Evolutionary conservation across 1,140 invertebrate genomes (phyloP), one percentile per base, ranked within the genome.

Genomic region (Aphelinus certus): DNA sequence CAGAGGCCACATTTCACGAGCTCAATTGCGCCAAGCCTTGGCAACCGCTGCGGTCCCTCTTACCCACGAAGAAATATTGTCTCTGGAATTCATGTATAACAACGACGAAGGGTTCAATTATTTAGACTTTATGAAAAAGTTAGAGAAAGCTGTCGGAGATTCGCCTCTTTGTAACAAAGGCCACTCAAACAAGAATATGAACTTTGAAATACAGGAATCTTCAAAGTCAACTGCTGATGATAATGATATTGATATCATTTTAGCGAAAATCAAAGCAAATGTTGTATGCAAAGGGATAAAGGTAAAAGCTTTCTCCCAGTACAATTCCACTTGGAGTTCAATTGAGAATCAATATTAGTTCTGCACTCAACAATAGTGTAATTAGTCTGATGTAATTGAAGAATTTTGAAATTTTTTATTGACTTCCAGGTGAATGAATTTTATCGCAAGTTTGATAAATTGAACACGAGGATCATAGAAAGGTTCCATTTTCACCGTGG

Each of bases 51-150:
- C 90, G 47, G 90, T 94, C 79, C 84, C 93, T 49, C 84, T 92
- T 2, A 88, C 92, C 0, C 83, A 88, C 62, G 88, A 89, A 77
- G 92, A 94, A 80, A 80, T 92, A n/a, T 89, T 90, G 61, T 89
- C 92, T n/a, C 86, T 94, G 26, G 90, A 92, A 77, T 84, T 87
- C 76, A 88, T 91, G 62, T 93, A 92, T 81, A 90, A 90, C 62
- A 91, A 94, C 81, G 90, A 93, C 79, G 82, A 91, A 71, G 93
- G 93, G 42, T 93, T 94, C 80, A 91, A 91, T 85, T 94, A 94
- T 80, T 86, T 88, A 55, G 88, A 88, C 75, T 91, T 94, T 75
- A 82, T 94, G 47, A 87, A 89, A 58, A 92, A 93, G 81, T 87
- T 91, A 1, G 89, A 90, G 72, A 77, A 76, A 65, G 68, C 79